Conservation (phyloP, 2,888 invertebrate species). For the Nomada fucata region DNA sequence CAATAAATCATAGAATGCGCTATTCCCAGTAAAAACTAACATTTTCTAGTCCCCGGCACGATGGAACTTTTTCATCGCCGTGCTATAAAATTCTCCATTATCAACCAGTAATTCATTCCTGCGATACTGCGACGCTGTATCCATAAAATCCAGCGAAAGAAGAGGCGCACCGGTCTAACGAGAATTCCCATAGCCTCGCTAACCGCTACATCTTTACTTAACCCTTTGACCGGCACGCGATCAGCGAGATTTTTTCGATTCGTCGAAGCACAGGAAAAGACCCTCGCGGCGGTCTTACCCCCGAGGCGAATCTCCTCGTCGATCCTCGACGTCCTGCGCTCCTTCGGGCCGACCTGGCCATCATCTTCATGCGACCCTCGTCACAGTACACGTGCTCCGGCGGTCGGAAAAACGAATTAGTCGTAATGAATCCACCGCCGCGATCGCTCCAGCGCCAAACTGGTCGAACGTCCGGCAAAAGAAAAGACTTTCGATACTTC, state of each 20-base stretch:
- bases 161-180: constrained; percentile 51
- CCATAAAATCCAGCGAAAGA: constrained; percentile 15
- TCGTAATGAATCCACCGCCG: constrained; percentile 53
- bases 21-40: too few relatives aligned
- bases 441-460: constrained; percentile 16
- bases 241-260: constrained; percentile 51
- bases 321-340: background rate
- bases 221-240: constrained; percentile 68
- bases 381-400: constrained; percentile 31
- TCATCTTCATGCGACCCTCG: constrained; percentile 48
- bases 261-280: constrained; percentile 38
- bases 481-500: background rate
- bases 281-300: constrained; percentile 16
- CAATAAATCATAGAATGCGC: too few relatives aligned
- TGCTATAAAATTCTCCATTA: background rate
- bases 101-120: background rate
- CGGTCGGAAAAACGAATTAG: constrained; percentile 61
- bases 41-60: too few relatives aligned
- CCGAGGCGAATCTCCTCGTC: constrained; percentile 29
- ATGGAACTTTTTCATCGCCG: background rate
- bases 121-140: too few relatives aligned
- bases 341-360: background rate
- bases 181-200: constrained; percentile 59
- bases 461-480: constrained; percentile 28
- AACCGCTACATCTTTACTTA: constrained; percentile 66